Evolutionary conservation across 2,888 invertebrate species (phyloP).

Genomic region (Macrosoma leucophasiata): DNA sequence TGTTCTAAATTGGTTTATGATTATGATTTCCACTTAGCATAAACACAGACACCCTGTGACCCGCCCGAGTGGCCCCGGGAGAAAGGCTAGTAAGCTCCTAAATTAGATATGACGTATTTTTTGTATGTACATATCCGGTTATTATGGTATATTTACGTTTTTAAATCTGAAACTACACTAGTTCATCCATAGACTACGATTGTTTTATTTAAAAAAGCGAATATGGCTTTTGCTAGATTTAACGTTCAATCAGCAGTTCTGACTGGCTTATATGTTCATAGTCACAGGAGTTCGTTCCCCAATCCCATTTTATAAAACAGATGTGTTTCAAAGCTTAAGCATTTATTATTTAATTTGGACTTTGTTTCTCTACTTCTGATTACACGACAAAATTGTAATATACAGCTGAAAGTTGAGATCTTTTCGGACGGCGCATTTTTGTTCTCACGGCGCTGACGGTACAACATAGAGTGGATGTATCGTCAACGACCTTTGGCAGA

Average conservation of each 20-base stretch:
- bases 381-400: constrained; percentile 26
- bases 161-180: no score
- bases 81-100: constrained; percentile 75
- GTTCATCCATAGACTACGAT: no score
- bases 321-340: no score
- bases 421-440: constrained; percentile 57
- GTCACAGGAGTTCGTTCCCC: no score
- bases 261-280: no score
- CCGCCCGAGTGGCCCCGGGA: constrained; percentile 67
- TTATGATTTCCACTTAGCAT: constrained; percentile 53
- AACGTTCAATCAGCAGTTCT: no score
- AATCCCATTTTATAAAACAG: no score
- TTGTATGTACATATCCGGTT: constrained; percentile 56
- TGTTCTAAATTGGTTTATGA: constrained; percentile 17
- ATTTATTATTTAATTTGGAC: no score
- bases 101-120: constrained; percentile 68
- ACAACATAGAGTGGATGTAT: constrained; percentile 29
- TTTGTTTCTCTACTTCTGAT: constrained; percentile 2
- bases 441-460: constrained; percentile 30
- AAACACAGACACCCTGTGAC: constrained; percentile 74
- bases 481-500: constrained; percentile 39
- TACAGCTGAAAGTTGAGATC: constrained; percentile 29
- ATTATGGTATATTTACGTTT: no score
- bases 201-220: no score
- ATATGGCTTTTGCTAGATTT: no score